These are phyloP conservation scores for Atherinomorus stipes DNA, from an alignment of 2,113 vertebrate genomes.

Conservation along the genomic window DNA sequence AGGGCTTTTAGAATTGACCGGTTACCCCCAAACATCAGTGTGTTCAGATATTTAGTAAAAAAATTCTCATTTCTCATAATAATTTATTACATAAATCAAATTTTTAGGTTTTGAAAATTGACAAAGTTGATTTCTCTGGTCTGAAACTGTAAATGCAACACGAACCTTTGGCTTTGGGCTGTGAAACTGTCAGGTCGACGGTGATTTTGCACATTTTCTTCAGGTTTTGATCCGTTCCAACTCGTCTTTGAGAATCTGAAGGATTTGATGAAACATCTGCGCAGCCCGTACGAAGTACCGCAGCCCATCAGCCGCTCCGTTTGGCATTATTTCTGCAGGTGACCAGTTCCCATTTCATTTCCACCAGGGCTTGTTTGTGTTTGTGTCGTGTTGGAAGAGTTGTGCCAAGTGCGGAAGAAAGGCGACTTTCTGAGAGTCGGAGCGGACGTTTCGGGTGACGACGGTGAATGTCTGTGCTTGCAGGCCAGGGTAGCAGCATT, in stretches of 20 bases:
- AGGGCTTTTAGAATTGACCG: slow-evolving; percentile 45
- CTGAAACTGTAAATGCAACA: no score
- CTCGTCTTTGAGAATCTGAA: slow-evolving; percentile 37
- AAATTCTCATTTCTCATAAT: slow-evolving; percentile 49
- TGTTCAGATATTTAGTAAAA: slow-evolving; percentile 52
- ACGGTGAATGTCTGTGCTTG: slow-evolving; percentile 74
- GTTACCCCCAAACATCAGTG: slow-evolving; percentile 53
- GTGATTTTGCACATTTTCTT: slow-evolving; percentile 41
- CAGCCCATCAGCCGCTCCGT: slow-evolving; percentile 45
- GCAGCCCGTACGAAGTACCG: slow-evolving; percentile 43
- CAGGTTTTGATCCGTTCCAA: slow-evolving; percentile 9
- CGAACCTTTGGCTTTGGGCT: slow-evolving; percentile 10
- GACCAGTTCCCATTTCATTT: slow-evolving; percentile 55
- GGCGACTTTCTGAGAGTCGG: slow-evolving; percentile 39
- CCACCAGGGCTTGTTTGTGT: slow-evolving; percentile 63
- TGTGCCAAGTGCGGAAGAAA: slow-evolving; percentile 42
- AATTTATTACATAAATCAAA: slow-evolving; percentile 51
- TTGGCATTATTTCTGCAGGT: slow-evolving; percentile 35
- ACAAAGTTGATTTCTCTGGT: slow-evolving; percentile 8
- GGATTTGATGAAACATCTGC: slow-evolving; percentile 63
- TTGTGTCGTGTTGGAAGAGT: slow-evolving; percentile 46
- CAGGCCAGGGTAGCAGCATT: slow-evolving; percentile 64
- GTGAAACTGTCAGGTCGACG: slow-evolving; percentile 51
- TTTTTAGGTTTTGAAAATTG: slow-evolving; percentile 38
- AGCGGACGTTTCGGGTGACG: slow-evolving; percentile 55